phyloP scores from a whole-genome alignment of 2,113 vertebrate species.

The Tichodroma muraria region DNA sequence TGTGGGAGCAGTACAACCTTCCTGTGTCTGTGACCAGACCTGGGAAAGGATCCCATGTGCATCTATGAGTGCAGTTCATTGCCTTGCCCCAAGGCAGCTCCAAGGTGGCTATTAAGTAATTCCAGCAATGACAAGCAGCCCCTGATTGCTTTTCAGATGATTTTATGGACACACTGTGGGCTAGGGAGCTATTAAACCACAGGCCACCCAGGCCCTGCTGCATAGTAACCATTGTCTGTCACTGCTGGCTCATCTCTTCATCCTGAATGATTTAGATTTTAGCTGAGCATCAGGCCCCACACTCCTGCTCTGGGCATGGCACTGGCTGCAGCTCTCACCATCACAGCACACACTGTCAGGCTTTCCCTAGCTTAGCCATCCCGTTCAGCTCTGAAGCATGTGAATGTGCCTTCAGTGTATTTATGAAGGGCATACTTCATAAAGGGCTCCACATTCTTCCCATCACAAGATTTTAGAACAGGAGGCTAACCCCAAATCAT shows the following conservation, averaged over 20 bases:
- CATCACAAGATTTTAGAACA: background rate
- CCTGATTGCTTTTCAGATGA: background rate
- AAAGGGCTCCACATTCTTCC: background rate
- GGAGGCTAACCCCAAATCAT: background rate
- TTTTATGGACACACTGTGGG: background rate
- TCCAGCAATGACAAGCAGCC: background rate
- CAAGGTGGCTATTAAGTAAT: background rate
- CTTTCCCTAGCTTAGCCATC: background rate
- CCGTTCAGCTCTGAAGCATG: background rate
- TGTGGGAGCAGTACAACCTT: background rate
- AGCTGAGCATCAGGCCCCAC: background rate
- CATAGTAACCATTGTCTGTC: background rate
- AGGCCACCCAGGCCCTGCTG: background rate
- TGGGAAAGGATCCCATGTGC: background rate
- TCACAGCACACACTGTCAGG: background rate
- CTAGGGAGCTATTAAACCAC: background rate
- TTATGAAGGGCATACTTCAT: background rate
- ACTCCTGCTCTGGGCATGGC: fast-evolving
- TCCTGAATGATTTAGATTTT: background rate
- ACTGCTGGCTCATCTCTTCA: background rate
- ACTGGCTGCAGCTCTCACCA: background rate
- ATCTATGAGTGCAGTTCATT: background rate
- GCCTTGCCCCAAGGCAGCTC: background rate
- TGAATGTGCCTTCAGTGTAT: background rate
- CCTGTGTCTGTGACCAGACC: background rate